These are phyloP conservation scores for Trichopoda pennipes DNA, from an alignment of 2,888 invertebrate genomes.

Conservation along the genomic window DNA sequence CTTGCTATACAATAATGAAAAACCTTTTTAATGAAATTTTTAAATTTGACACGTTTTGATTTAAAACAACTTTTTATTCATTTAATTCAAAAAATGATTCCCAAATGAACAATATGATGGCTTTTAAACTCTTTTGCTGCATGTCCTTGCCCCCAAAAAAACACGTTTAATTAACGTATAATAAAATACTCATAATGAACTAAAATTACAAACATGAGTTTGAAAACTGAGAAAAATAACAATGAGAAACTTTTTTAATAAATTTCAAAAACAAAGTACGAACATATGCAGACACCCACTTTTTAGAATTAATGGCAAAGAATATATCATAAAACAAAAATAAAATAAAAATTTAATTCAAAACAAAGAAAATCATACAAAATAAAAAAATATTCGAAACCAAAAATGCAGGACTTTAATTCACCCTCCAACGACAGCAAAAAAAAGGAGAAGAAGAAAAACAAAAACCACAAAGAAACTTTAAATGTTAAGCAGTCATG, in stretches of 20 bases:
- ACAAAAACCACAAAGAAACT: background rate
- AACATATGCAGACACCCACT: background rate
- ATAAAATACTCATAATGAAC: background rate
- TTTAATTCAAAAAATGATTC: no score
- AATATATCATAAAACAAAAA: background rate
- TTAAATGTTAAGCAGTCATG: conserved; percentile 5
- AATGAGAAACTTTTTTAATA: background rate
- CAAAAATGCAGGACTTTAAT: conserved; percentile 44
- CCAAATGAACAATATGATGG: background rate
- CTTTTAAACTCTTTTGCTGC: background rate
- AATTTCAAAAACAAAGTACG: background rate
- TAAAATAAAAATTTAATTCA: background rate
- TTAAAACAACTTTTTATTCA: no score
- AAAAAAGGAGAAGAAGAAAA: background rate
- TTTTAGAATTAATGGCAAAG: background rate
- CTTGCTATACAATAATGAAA: no score
- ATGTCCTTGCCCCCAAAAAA: background rate
- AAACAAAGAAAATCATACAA: background rate
- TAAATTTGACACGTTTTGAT: no score
- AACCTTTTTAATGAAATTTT: no score
- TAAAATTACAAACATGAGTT: no score
- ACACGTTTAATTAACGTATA: conserved; percentile 7
- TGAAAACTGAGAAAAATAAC: background rate
- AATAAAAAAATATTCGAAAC: background rate
- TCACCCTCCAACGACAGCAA: background rate